Evolutionary conservation across 2,888 invertebrate genomes (phyloP).

Genomic region (Lithosia quadra): DNA sequence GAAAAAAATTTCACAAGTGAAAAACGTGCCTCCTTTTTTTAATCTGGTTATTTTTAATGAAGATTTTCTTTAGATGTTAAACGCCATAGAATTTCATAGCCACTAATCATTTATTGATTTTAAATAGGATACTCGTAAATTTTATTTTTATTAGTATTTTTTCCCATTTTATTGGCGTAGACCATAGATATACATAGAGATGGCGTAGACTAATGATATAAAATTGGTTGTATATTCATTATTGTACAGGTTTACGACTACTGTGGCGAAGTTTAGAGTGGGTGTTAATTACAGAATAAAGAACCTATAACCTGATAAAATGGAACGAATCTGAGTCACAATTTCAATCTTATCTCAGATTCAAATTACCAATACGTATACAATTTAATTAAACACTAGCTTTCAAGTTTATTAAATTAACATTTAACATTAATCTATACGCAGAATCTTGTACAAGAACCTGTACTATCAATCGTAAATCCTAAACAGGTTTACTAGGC

Average conservation of each 20-base stretch:
- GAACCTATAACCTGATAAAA: not conserved
- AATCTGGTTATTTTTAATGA: not conserved
- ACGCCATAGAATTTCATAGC: not conserved
- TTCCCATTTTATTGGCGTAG: not conserved
- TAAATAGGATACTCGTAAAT: not conserved
- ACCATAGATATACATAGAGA: too few species aligned
- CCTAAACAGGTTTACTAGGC: conserved; percentile 41
- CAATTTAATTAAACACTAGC: conserved; percentile 7
- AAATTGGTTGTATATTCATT: not conserved
- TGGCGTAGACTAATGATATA: too few species aligned
- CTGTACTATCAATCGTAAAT: conserved; percentile 22
- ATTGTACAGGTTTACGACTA: not conserved
- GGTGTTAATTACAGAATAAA: conserved; percentile 2
- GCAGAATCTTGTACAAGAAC: conserved; percentile 4
- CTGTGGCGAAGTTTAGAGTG: not conserved
- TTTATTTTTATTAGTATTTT: not conserved
- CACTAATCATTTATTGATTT: not conserved
- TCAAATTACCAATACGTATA: not conserved
- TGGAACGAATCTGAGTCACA: not conserved
- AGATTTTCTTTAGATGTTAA: not conserved
- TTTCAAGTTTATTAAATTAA: conserved; percentile 3
- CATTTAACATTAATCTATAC: not conserved
- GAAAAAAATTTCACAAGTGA: not conserved
- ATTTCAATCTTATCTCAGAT: not conserved
- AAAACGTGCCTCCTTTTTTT: not conserved